Conservation (phyloP, 2,888 invertebrate species). For the Candidula unifasciata region DNA sequence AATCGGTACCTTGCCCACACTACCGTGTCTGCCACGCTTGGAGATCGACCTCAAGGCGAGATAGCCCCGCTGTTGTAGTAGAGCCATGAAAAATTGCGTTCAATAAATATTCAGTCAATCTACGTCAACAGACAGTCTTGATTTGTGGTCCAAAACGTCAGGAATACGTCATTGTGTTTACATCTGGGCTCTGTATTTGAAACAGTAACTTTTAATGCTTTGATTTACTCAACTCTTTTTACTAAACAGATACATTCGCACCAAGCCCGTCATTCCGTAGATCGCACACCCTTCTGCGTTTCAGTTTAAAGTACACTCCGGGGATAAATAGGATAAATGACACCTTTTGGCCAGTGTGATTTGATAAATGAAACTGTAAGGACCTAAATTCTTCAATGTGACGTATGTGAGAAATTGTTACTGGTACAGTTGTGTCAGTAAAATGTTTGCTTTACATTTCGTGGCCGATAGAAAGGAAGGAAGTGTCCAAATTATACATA, state of each 20-base stretch:
- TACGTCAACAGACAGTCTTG: background rate
- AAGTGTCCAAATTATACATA: background rate
- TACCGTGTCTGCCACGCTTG: constrained; percentile 25
- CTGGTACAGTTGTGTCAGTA: background rate
- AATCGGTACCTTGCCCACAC: constrained; percentile 22
- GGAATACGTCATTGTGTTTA: constrained; percentile 5
- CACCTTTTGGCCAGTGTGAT: background rate
- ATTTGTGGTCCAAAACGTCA: background rate
- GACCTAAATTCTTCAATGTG: background rate
- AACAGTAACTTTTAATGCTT: background rate
- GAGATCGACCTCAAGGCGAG: background rate
- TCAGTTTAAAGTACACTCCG: background rate
- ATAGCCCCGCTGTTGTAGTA: background rate
- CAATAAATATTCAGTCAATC: constrained; percentile 37
- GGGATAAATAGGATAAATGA: background rate
- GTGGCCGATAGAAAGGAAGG: background rate
- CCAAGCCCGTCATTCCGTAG: background rate
- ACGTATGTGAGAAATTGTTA: background rate
- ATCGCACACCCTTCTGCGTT: background rate
- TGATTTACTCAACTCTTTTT: background rate
- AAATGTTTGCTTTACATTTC: background rate
- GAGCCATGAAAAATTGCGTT: constrained; percentile 13
- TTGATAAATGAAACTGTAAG: background rate
- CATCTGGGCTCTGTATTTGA: background rate
- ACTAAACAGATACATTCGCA: background rate